Percentiles rank a stretch among this genome's conserved stretches.
Conservation (phyloP, 2,113 vertebrate genomes). For the Bucco capensis region DNA sequence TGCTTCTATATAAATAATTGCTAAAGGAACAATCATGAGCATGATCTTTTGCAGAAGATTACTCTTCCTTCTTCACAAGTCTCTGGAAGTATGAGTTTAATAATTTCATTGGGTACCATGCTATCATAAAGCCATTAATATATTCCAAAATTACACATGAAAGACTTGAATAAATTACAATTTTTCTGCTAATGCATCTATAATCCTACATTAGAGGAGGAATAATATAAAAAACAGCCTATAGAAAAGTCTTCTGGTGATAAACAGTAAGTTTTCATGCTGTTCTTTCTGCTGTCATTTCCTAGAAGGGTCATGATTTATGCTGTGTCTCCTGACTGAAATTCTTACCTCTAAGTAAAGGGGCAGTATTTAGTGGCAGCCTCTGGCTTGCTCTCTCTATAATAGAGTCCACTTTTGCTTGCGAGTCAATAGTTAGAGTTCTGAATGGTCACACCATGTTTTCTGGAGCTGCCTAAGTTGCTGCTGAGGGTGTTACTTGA, state of each 20-base stretch:
- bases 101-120: slow-evolving; percentile 8
- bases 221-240: background rate
- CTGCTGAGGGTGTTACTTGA: background rate
- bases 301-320: background rate
- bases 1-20: slow-evolving; percentile 29
- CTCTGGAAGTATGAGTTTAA: slow-evolving; percentile 36
- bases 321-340: background rate
- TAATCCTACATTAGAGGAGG: background rate
- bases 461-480: background rate
- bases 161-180: background rate
- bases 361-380: background rate
- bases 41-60: slow-evolving; percentile 30
- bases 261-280: background rate
- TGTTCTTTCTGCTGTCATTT: background rate
- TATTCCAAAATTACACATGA: slow-evolving; percentile 40
- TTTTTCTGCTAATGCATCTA: slow-evolving; percentile 9
- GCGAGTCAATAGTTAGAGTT: background rate
- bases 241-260: background rate
- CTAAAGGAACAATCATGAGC: slow-evolving; percentile 7
- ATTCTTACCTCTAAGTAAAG: background rate
- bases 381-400: background rate
- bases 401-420: background rate
- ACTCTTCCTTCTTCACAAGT: slow-evolving; percentile 25
- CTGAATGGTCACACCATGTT: background rate
- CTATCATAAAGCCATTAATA: slow-evolving; percentile 51